Percentiles rank a stretch among this genome's conserved stretches.
Conservation (phyloP, 2,113 vertebrate genomes). For the Equus przewalskii region DNA sequence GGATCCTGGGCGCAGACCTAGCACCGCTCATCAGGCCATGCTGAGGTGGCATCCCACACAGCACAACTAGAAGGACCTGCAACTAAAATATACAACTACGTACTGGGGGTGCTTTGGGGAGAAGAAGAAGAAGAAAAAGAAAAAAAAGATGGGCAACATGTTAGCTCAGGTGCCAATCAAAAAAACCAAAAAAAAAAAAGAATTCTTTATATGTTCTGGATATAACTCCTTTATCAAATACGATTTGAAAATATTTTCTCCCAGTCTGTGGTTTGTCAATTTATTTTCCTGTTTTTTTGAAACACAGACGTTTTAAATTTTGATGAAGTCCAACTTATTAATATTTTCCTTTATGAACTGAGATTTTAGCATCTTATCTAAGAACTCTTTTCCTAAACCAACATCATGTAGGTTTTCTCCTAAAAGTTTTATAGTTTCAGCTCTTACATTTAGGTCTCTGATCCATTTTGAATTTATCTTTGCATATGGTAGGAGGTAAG, state of each 20-base stretch:
- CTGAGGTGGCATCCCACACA: too few species aligned
- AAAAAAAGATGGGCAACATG: too few species aligned
- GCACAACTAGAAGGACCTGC: too few species aligned
- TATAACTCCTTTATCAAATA: background rate
- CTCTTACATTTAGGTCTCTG: background rate
- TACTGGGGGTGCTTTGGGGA: too few species aligned
- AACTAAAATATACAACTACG: too few species aligned
- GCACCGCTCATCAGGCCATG: too few species aligned
- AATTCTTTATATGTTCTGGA: background rate
- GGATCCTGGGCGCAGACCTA: too few species aligned
- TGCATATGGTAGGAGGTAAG: background rate
- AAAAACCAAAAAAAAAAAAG: too few species aligned
- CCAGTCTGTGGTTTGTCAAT: background rate
- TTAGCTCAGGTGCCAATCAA: too few species aligned
- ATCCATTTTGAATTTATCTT: background rate
- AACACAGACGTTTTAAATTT: background rate
- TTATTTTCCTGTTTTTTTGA: background rate
- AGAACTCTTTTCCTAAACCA: background rate
- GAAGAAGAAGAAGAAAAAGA: too few species aligned
- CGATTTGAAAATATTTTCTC: slow-evolving; percentile 20
- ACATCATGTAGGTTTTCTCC: background rate
- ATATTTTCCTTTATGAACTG: background rate
- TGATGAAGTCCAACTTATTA: background rate
- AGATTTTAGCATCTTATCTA: background rate
- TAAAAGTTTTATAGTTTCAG: background rate